These are phyloP conservation scores for Triops cancriformis DNA, from an alignment of 1,140 invertebrate genomes.

Conservation along the genomic window DNA sequence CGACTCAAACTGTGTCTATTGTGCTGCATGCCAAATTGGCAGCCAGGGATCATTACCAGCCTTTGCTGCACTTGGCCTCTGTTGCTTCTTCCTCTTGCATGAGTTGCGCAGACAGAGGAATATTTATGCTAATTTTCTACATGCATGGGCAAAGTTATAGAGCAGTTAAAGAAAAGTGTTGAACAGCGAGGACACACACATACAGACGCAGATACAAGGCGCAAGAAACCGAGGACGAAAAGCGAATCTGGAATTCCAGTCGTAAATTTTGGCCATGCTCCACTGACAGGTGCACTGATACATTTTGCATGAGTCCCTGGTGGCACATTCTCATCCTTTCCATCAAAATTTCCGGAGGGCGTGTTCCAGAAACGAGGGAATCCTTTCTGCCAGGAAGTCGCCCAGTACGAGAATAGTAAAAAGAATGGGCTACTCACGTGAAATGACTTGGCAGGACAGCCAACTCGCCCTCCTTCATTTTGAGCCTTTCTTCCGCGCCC, in stretches of 20 bases:
- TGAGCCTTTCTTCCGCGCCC: too few species aligned
- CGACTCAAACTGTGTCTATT: background rate
- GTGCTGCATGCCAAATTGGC: background rate
- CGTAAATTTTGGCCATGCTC: background rate
- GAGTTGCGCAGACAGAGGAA: background rate
- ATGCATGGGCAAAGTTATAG: slow-evolving; percentile 10
- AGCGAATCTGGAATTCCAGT: slow-evolving; percentile 13
- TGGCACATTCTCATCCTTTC: slow-evolving; percentile 13
- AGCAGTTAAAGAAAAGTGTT: slow-evolving; percentile 14
- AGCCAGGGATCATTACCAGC: background rate
- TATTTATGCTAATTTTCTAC: slow-evolving; percentile 1
- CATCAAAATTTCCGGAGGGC: slow-evolving; percentile 8
- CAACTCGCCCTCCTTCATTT: background rate
- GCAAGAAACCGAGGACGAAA: background rate
- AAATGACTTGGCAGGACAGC: background rate
- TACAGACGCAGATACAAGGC: background rate
- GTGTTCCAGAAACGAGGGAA: background rate
- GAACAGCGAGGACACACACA: background rate
- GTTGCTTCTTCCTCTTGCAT: background rate
- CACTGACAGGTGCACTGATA: slow-evolving; percentile 12
- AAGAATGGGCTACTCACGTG: background rate
- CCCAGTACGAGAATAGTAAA: background rate
- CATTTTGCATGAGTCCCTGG: slow-evolving; percentile 12
- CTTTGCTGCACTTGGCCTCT: background rate
- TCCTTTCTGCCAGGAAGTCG: slow-evolving; percentile 4